Conservation (phyloP, 2,797 vertebrate genomes). For the Sciaenops ocellatus region DNA sequence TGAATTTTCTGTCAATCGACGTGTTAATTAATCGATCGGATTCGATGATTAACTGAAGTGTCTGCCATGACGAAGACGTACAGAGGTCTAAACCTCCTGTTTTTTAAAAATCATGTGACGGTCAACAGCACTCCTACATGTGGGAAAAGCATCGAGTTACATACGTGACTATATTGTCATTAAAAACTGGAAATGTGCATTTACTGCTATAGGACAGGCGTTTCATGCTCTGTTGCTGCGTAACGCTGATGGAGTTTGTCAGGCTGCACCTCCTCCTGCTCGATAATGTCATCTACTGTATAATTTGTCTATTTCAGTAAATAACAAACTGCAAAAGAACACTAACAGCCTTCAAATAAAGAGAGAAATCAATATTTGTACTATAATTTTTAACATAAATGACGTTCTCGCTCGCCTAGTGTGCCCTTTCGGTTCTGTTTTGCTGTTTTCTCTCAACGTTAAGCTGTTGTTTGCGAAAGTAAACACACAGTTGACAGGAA, state of each 20-base stretch:
- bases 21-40: neutral
- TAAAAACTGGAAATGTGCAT: neutral
- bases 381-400: neutral
- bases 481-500: neutral
- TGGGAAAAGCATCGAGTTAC: neutral
- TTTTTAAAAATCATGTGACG: neutral
- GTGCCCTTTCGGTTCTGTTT: neutral
- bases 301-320: neutral
- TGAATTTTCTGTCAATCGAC: neutral
- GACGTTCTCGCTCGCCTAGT: neutral
- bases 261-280: neutral
- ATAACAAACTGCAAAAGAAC: neutral
- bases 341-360: neutral
- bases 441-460: neutral
- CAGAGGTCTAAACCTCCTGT: neutral
- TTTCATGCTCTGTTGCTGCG: neutral
- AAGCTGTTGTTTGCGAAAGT: neutral
- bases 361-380: neutral
- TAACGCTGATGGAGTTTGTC: neutral
- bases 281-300: neutral
- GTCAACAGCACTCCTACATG: neutral
- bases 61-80: neutral
- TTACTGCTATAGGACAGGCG: neutral
- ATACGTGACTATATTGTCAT: neutral
- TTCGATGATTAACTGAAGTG: no score